Base-by-base conservation (phyloP, 2,797 vertebrate species). In the Myotis daubentonii region DNA sequence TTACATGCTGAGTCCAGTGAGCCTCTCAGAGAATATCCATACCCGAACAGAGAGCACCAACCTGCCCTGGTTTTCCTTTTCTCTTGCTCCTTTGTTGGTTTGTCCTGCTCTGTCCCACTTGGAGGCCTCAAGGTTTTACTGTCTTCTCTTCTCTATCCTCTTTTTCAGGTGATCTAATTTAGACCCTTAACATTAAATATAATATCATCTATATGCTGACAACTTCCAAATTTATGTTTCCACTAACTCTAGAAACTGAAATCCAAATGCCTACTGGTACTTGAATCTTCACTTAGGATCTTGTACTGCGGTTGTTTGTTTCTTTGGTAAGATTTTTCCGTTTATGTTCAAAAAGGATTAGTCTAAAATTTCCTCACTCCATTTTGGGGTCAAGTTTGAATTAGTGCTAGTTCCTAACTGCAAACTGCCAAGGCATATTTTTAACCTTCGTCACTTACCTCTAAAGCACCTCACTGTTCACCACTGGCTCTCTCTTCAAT, bases 121-220 rank as follows among this genome's bases (percentile, higher is more conserved):
- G 51, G 13, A 82, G 49, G 74, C 6, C 25, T 81, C 51, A 68
- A 75, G 28, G 22, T 47, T 90, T 95, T 75, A 81, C 22, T 70
- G 28, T 90, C 81, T 70, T 62, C 33, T 92, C 53, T 89, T 79
- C 8, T 78, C 8, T 41, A 51, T 51, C 41, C 4, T 68, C 13
- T 78, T 91, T 95, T 83, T 36, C 65, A 65, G 25, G 16, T 72
- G 53, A 72, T 87, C 12, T 66, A 25, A 57, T 74, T 93, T 85
- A 41, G 16, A 38, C 36, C n/a, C 44, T 83, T 72, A 71, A 55
- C 17, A 55, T 87, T 41, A 91, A 82, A 71, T 60, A 51, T 66
- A 72, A 19, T 38, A 78, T 83, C 25, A 65, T 44, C 36, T 72
- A 22, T 60, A 87, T 38, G 30, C 65, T 65, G 36, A 76, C 44